These are phyloP conservation scores for Synanthedon vespiformis DNA, from an alignment of 2,888 invertebrate species.

Conservation along the genomic window DNA sequence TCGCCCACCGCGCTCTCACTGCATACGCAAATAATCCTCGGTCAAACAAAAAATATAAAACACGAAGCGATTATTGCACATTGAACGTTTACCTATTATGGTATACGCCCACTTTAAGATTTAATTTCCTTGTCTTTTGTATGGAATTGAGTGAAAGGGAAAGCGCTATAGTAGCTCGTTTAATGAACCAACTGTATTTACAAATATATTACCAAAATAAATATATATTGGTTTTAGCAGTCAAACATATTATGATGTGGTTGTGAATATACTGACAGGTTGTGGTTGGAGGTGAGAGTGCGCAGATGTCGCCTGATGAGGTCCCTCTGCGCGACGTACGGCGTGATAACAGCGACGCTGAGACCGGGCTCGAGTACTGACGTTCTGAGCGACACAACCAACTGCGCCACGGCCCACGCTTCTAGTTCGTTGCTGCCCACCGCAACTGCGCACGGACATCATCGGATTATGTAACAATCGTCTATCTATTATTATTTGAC, in stretches of 20 bases:
- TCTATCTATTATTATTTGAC: background rate
- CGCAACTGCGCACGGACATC: slow-evolving; percentile 15
- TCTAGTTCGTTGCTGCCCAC: slow-evolving; percentile 51
- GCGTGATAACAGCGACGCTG: slow-evolving; percentile 53
- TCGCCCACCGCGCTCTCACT: slow-evolving; percentile 18
- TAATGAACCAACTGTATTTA: too few species aligned
- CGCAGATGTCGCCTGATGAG: slow-evolving; percentile 38
- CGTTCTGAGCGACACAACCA: slow-evolving; percentile 28
- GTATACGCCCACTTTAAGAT: too few species aligned
- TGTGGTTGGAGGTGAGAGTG: background rate
- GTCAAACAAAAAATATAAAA: background rate
- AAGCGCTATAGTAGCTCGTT: too few species aligned
- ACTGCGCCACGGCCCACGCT: slow-evolving; percentile 49
- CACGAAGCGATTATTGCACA: background rate
- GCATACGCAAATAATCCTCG: background rate
- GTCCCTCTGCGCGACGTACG: slow-evolving; percentile 57
- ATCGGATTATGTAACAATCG: background rate
- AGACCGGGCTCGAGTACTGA: slow-evolving; percentile 15
- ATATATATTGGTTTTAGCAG: too few species aligned
- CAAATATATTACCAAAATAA: too few species aligned
- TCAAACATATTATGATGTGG: too few species aligned
- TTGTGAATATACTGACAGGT: background rate
- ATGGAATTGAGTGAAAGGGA: too few species aligned
- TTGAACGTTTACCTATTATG: too few species aligned
- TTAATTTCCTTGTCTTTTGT: too few species aligned